Base-by-base conservation (phyloP, 1,140 invertebrate genomes). In the Notospermus geniculatus region DNA sequence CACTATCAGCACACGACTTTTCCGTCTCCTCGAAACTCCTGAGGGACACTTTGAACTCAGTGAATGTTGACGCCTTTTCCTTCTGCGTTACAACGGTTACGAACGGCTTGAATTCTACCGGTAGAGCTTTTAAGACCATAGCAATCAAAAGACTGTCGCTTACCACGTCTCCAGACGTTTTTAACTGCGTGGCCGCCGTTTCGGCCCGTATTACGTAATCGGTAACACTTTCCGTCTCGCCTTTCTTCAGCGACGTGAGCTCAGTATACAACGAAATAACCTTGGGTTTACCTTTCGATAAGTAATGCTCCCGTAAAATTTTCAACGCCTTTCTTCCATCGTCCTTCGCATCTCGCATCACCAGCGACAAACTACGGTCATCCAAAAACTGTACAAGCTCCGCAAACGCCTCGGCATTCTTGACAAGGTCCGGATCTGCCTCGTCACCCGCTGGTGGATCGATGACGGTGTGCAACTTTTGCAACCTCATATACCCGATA, bases 61-160 rank as follows among this genome's bases (percentile, higher is more conserved):
- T 13, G 27, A 63, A 60, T 0, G 52, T 53, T 19, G 57, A n/a
- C 15, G 29, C 32, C 36, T 57, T 64, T 5, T 56, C 58, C 25
- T 28, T 29, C 23, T 67, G 54, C 0, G 28, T 52, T 15, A 57
- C 28, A 9, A 64, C 54, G 19, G 57, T 39, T 59, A 63, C 17
- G 64, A 67, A 45, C 19, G n/a, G 50, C 15, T 45, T 28, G 45
- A 50, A 67, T 30, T 25, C 22, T 39, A 17, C 27, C 25, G 62
- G 65, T 39, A 67, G 59, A 17, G 53, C 62, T 60, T 67, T 67
- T 54, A 64, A 13, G 22, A 57, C 46, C 65, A 67, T 67, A 19
- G 57, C 62, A 15, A 64, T 53, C 13, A 67, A 50, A 17, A 67
- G 50, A n/a, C 62, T 57, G 53, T 67, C 65, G 58, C 41, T 60